Conservation (phyloP, 2,888 invertebrate species). For the Eurytoma adleriae region DNA sequence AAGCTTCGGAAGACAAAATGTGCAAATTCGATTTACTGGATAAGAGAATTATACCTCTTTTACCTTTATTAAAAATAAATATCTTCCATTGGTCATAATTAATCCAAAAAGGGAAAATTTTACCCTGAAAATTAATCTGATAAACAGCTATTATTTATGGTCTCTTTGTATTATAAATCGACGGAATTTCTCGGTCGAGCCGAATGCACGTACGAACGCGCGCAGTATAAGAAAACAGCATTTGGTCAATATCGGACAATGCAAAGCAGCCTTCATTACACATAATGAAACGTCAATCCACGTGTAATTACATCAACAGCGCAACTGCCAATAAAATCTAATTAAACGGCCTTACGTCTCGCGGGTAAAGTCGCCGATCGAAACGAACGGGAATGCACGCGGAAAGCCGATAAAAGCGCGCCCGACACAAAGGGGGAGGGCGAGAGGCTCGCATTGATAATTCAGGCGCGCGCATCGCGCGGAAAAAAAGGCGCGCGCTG, state of each 20-base stretch:
- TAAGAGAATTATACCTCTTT: no score
- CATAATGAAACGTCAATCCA: slow-evolving; percentile 16
- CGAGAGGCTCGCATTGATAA: slow-evolving; percentile 22
- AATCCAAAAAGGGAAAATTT: no score
- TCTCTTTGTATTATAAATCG: no score
- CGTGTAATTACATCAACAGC: slow-evolving; percentile 2
- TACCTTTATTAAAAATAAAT: no score
- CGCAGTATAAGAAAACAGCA: background rate
- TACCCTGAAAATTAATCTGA: no score
- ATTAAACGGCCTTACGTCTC: slow-evolving; percentile 34
- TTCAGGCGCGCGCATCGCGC: slow-evolving; percentile 12
- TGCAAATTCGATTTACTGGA: no score
- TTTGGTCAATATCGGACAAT: background rate
- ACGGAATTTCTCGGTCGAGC: background rate
- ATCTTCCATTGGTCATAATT: no score
- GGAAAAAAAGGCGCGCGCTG: slow-evolving; percentile 37
- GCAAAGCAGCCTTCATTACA: background rate
- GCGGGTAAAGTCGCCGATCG: slow-evolving; percentile 20
- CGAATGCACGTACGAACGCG: background rate
- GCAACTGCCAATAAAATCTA: slow-evolving; percentile 37
- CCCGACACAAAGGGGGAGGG: slow-evolving; percentile 10
- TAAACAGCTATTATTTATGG: no score
- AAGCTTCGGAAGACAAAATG: no score
- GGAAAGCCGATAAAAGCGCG: slow-evolving; percentile 35
- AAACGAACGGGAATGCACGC: slow-evolving; percentile 12